Evolutionary conservation across 2,113 vertebrate species (phyloP).

Genomic region (Natator depressus): DNA sequence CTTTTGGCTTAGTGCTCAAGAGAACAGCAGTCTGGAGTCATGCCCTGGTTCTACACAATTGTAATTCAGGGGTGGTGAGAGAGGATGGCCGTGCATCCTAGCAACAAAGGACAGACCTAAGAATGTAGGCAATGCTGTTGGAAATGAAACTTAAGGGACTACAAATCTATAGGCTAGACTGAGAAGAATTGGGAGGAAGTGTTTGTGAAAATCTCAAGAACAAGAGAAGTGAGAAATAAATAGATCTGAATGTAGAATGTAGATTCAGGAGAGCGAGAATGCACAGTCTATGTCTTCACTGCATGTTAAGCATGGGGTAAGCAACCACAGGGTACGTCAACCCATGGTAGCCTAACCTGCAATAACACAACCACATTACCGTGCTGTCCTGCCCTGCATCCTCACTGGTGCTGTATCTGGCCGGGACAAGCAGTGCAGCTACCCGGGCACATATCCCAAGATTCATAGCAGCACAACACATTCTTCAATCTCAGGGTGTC

Average conservation of each 20-base stretch:
- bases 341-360: neutral
- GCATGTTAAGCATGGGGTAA: neutral
- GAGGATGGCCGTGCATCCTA: neutral
- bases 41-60: neutral
- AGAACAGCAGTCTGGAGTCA: constrained; percentile 12
- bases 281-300: neutral
- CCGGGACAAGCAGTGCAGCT: neutral
- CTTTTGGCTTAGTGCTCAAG: neutral
- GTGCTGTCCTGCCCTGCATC: neutral
- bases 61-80: neutral
- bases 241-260: neutral
- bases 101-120: constrained; percentile 17
- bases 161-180: neutral
- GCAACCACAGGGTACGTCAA: neutral
- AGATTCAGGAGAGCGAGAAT: neutral
- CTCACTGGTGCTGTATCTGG: neutral
- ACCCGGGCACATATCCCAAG: neutral
- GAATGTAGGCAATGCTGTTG: constrained; percentile 12
- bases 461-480: neutral
- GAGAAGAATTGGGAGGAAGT: neutral
- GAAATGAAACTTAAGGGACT: constrained; percentile 2
- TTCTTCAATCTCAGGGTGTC: neutral
- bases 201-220: constrained; percentile 3
- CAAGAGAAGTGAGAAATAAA: constrained; percentile 18
- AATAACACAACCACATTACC: neutral